A percentile compares a stretch with the other conserved stretches of the same genome.
phyloP scores from a whole-genome alignment of 2,797 vertebrate genomes.

The Gymnothorax reevesii region DNA sequence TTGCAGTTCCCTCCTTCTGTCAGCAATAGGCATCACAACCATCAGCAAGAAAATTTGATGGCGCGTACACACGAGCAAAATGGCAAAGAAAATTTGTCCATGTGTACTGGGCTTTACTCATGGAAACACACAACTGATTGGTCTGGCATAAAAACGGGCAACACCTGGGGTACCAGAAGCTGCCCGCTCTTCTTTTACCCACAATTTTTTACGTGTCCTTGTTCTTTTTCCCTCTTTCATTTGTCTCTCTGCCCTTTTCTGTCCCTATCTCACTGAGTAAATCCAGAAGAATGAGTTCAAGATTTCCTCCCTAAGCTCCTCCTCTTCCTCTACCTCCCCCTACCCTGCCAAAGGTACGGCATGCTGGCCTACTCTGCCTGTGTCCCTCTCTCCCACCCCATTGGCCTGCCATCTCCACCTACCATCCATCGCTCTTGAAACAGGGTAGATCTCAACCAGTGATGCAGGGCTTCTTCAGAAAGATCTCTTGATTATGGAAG shows the following conservation, averaged over 20 bases:
- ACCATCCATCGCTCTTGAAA: neutral
- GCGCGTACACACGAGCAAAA: too few relatives aligned
- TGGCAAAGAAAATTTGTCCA: too few relatives aligned
- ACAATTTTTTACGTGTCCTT: neutral
- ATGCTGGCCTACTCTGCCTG: conserved; percentile 39
- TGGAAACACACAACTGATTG: neutral
- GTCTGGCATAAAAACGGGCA: neutral
- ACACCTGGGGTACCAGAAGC: neutral
- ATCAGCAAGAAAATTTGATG: too few relatives aligned
- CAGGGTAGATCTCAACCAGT: neutral
- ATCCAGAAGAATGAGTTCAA: conserved; percentile 81
- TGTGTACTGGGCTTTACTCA: neutral
- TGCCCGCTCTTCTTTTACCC: conserved; percentile 29
- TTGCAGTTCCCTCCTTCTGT: too few relatives aligned
- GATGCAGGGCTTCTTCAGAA: neutral
- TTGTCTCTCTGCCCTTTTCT: conserved; percentile 41
- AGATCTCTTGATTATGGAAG: neutral
- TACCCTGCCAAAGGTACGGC: conserved; percentile 73
- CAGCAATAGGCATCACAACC: too few relatives aligned
- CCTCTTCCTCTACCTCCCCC: conserved; percentile 76
- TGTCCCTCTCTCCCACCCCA: conserved; percentile 21
- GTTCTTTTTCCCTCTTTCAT: conserved; percentile 33
- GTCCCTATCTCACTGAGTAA: conserved; percentile 49
- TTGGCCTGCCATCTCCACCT: conserved; percentile 37
- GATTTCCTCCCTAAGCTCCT: conserved; percentile 81